These are phyloP conservation scores for Desoria tigrina DNA, from an alignment of 2,888 invertebrate species.

Conservation along the genomic window DNA sequence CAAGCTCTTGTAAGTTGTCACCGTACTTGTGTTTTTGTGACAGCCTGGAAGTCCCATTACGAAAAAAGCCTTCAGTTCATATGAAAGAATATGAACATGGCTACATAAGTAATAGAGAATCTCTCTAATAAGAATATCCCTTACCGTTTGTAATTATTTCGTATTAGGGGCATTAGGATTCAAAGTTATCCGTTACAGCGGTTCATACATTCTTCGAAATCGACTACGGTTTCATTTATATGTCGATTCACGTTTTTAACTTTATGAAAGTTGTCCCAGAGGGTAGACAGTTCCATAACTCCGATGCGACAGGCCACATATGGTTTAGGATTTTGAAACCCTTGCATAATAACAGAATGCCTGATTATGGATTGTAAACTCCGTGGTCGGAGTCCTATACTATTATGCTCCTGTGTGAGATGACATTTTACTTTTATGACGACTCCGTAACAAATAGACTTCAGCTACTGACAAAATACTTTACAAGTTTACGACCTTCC, in stretches of 20 bases:
- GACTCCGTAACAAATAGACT: constrained; percentile 11
- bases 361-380: constrained; percentile 14
- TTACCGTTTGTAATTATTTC: too few relatives aligned
- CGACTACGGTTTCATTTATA: background rate
- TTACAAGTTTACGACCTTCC: constrained; percentile 10
- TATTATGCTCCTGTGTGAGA: background rate
- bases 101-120: too few relatives aligned
- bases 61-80: too few relatives aligned
- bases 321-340: constrained; percentile 11
- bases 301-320: background rate
- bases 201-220: background rate
- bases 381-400: background rate
- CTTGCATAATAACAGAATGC: constrained; percentile 4
- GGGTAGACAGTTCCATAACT: background rate
- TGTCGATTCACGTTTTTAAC: background rate
- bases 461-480: constrained; percentile 6
- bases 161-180: too few relatives aligned
- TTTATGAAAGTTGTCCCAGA: constrained; percentile 1
- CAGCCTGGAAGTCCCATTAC: background rate
- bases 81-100: too few relatives aligned
- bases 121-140: too few relatives aligned
- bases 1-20: constrained; percentile 7
- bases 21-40: background rate
- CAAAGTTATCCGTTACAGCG: too few relatives aligned
- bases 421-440: constrained; percentile 13